These are phyloP conservation scores for Plumapathes pennacea DNA, from an alignment of 92 coral and sea anemone species.

Conservation along the genomic window DNA sequence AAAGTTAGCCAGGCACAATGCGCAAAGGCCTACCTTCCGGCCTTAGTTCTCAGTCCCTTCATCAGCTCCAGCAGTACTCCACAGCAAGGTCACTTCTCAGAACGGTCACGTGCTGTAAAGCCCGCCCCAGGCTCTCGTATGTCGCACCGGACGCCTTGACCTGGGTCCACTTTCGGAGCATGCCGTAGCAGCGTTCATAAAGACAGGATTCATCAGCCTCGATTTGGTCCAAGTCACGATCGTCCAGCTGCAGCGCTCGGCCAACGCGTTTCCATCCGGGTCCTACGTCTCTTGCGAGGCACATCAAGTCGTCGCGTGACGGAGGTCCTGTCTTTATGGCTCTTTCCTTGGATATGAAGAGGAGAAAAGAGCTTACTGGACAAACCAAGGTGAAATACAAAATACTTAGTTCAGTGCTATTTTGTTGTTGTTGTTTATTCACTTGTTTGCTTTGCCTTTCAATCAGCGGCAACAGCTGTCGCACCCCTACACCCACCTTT, in stretches of 20 bases:
- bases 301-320: conserved; percentile 17
- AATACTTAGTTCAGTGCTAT: too few relatives aligned
- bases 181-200: conserved; percentile 41
- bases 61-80: conserved; percentile 35
- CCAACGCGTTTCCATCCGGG: conserved; percentile 42
- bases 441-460: too few relatives aligned
- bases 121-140: conserved; percentile 16
- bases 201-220: conserved; percentile 41
- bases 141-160: conserved; percentile 31
- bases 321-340: conserved; percentile 12
- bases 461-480: too few relatives aligned
- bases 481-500: too few relatives aligned
- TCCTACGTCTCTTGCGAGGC: conserved; percentile 40
- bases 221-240: conserved; percentile 42
- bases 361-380: too few relatives aligned
- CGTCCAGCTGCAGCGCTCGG: conserved; percentile 29
- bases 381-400: too few relatives aligned
- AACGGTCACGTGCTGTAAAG: conserved; percentile 4
- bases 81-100: conserved; percentile 13
- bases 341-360: too few relatives aligned
- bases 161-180: conserved; percentile 36
- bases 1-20: too few relatives aligned
- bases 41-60: too few relatives aligned
- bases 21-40: too few relatives aligned
- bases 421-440: too few relatives aligned